A percentile compares a stretch with the other conserved stretches of the same genome.
phyloP scores from a whole-genome alignment of 1,140 invertebrate species.

The Spodoptera litura region DNA sequence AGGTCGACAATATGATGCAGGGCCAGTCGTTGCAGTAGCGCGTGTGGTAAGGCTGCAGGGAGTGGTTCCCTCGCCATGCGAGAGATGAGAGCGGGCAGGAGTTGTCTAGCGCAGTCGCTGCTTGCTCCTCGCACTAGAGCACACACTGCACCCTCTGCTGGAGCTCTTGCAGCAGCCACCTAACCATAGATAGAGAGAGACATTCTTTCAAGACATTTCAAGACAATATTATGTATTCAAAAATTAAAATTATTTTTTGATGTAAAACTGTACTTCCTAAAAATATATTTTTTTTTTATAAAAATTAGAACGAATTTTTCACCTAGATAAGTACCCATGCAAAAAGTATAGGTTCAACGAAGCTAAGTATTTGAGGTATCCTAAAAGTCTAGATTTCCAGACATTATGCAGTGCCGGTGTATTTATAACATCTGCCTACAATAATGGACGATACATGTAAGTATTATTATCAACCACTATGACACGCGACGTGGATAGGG shows the following conservation, averaged over 20 bases:
- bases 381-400: slow-evolving; percentile 20
- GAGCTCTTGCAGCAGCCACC: slow-evolving; percentile 75
- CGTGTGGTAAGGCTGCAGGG: slow-evolving; percentile 73
- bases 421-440: slow-evolving; percentile 29
- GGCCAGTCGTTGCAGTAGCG: slow-evolving; percentile 72
- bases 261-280: too few relatives aligned
- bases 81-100: slow-evolving; percentile 67
- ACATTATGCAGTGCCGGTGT: slow-evolving; percentile 6
- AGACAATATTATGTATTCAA: too few relatives aligned
- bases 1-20: slow-evolving; percentile 75
- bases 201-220: too few relatives aligned
- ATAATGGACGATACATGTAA: slow-evolving; percentile 31
- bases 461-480: slow-evolving; percentile 31
- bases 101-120: slow-evolving; percentile 67
- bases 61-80: slow-evolving; percentile 69
- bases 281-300: too few relatives aligned
- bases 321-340: background rate
- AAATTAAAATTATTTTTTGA: too few relatives aligned
- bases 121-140: slow-evolving; percentile 70
- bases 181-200: slow-evolving; percentile 46
- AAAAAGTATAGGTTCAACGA: background rate
- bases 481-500: slow-evolving; percentile 33
- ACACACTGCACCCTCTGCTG: slow-evolving; percentile 77
- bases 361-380: background rate
- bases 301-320: too few relatives aligned